A percentile compares a stretch with the other conserved stretches of the same genome.
Evolutionary conservation across 2,888 invertebrate species (phyloP).

Genomic region (Phragmatobia fuliginosa): DNA sequence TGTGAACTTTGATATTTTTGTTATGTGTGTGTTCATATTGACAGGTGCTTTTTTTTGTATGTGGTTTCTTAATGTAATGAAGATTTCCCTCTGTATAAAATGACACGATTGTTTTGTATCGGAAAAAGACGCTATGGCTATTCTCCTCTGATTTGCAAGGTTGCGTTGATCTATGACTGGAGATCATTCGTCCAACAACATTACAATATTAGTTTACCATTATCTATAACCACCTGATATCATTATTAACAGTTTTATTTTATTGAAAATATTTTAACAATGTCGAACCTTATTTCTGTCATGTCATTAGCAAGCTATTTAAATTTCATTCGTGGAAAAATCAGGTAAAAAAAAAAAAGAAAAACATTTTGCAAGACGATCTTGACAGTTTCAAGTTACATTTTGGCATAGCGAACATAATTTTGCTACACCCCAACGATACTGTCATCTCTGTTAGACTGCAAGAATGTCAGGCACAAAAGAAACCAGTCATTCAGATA

Average conservation of each 20-base stretch:
- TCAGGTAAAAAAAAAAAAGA: constrained; percentile 13
- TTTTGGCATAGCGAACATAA: constrained; percentile 46
- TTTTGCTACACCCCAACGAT: constrained; percentile 40
- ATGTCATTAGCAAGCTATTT: background rate
- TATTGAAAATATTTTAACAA: background rate
- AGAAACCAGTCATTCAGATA: constrained; percentile 56
- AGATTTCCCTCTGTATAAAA: too few species aligned
- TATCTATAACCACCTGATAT: background rate
- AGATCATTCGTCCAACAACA: too few species aligned
- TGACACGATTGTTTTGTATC: too few species aligned
- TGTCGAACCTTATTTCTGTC: background rate
- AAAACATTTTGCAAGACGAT: background rate
- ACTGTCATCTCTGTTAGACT: constrained; percentile 53
- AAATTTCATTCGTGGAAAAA: constrained; percentile 12
- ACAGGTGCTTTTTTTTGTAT: too few species aligned
- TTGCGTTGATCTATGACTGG: too few species aligned
- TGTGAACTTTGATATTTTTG: too few species aligned
- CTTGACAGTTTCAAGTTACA: constrained; percentile 42
- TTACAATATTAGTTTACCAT: background rate
- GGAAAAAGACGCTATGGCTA: too few species aligned
- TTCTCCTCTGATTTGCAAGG: too few species aligned
- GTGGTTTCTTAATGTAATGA: too few species aligned
- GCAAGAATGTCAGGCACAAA: constrained; percentile 58
- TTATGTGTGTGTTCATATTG: too few species aligned
- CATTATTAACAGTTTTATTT: background rate